Evolutionary conservation across 1,140 invertebrate species (phyloP), one percentile per base, ranked within the genome.

Genomic region (Lasioglossum baleicum): DNA sequence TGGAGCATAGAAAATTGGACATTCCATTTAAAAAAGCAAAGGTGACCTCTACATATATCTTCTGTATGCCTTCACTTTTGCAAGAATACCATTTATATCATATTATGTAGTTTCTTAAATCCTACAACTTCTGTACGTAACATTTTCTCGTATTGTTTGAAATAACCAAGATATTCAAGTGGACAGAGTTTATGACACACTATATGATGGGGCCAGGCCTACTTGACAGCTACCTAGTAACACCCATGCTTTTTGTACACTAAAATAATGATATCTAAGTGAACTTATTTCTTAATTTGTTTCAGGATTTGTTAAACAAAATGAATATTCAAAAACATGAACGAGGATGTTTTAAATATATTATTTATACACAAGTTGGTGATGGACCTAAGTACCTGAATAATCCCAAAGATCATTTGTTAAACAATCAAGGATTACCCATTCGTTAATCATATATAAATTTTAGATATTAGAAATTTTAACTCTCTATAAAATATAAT

Each of bases 291-390:
- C 20, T 75, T 31, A 69, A 61, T 74, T n/a, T 82, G 7, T 90
- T 92, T 75, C 70, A 95, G 94, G 88, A 92, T 31, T 80, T 94
- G 22, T 75, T 93, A 42, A 81, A 91, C 48, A 89, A 90, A 48
- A 84, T 94, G 20, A 91, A 93, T 76, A 71, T 94, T 42, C 75
- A 93, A 31, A 88, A 90, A 64, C 91, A 94, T 82, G 85, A 89
- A 40, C 88, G 90, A 31, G 95, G 96, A 89, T 88, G 94, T 22
- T 92, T 98, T 3, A 97, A 97, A 90, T 98, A 97, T 92, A 94
- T 97, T n/a, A 98, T 98, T 85, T 94, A 96, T 86, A 98, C 97
- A 6, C 95, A 95, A 91, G 93, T 97, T 61, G 96, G 97, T 11
- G 92, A 95, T 75, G 97, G 96, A 17, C 96, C 96, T 15, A 90